These are phyloP conservation scores for Plutella xylostella DNA, from an alignment of 2,888 invertebrate genomes.

Conservation along the genomic window DNA sequence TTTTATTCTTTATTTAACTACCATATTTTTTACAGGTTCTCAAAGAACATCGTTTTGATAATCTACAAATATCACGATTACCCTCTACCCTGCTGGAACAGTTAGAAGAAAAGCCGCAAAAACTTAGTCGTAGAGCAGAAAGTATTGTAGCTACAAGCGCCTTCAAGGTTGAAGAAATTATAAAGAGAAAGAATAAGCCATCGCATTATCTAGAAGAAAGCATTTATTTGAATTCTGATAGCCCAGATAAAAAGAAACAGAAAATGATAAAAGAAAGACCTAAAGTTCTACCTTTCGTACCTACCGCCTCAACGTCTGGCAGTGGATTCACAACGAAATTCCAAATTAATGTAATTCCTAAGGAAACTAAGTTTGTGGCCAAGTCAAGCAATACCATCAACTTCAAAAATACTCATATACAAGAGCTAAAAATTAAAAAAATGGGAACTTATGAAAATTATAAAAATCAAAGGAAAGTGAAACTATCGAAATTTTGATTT, in stretches of 20 bases:
- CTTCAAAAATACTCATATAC: slow-evolving; percentile 43
- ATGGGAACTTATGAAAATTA: slow-evolving; percentile 43
- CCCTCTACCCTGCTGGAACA: slow-evolving; percentile 37
- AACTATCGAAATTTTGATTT: slow-evolving; percentile 56
- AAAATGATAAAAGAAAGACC: slow-evolving; percentile 33
- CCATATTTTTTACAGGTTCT: slow-evolving; percentile 31
- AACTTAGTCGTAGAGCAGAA: slow-evolving; percentile 16
- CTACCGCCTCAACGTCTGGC: slow-evolving; percentile 45
- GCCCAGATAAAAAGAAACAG: slow-evolving; percentile 23
- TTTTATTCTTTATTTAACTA: background rate
- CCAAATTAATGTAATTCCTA: slow-evolving; percentile 42
- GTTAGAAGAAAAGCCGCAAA: slow-evolving; percentile 35
- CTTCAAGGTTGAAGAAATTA: slow-evolving; percentile 43
- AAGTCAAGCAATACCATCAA: slow-evolving; percentile 32
- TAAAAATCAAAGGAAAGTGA: slow-evolving; percentile 41
- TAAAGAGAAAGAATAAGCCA: slow-evolving; percentile 40
- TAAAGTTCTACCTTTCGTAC: slow-evolving; percentile 48
- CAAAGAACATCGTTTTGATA: slow-evolving; percentile 36
- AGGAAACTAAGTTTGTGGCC: slow-evolving; percentile 42
- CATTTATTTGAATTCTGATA: slow-evolving; percentile 35
- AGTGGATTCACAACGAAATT: slow-evolving; percentile 55
- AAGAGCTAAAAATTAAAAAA: slow-evolving; percentile 40
- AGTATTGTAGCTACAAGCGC: slow-evolving; percentile 38
- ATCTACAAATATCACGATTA: slow-evolving; percentile 39
- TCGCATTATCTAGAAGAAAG: slow-evolving; percentile 57